Evolutionary conservation across 2,888 invertebrate species (phyloP), one percentile per base, ranked within the genome.

Genomic region (Stratiomys singularior): DNA sequence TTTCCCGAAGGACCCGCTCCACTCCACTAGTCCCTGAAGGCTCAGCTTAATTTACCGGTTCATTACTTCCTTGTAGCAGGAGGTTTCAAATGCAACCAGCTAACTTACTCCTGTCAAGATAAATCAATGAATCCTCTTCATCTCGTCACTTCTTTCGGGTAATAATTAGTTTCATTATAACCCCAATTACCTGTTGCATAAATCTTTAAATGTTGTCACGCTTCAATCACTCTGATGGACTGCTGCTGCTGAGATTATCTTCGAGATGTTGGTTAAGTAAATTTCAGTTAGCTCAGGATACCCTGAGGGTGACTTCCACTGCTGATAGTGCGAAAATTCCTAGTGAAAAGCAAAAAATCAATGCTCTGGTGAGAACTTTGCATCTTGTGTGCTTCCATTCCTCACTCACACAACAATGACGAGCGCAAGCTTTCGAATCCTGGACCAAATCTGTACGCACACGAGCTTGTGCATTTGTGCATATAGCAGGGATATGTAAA

Each of bases 151-250:
- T 52, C 52, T 52, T 52, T 4, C 52, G 4, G 15, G 52, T 4
- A 52, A 52, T n/a, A 13, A 18, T 52, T 52, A 52, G 52, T 52
- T 52, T 18, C 52, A 52, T 52, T 13, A 52, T 52, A 52, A 52
- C 52, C 52, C 18, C 52, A 52, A 52, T 74, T 74, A 74, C 74
- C 74, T 74, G 74, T 74, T 74, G 74, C 58, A 74, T 58, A 58
- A 58, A 74, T 47, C 15, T 21, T 44, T 58, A 58, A n/a, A 27
- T 25, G 27, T 13, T 52, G 27, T 56, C 56, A 30, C n/a, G 52
- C 56, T 74, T 27, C 74, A 74, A 21, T 58, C 37, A 23, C 37
- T 37, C n/a, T 37, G 23, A 74, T 37, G n/a, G 60, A 60, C 60
- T 74, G 60, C 47, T 47, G 9, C 18, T 27, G 67, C 46, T 44